Evolutionary conservation across 2,888 invertebrate genomes (phyloP).

Genomic region (Antitype chi): DNA sequence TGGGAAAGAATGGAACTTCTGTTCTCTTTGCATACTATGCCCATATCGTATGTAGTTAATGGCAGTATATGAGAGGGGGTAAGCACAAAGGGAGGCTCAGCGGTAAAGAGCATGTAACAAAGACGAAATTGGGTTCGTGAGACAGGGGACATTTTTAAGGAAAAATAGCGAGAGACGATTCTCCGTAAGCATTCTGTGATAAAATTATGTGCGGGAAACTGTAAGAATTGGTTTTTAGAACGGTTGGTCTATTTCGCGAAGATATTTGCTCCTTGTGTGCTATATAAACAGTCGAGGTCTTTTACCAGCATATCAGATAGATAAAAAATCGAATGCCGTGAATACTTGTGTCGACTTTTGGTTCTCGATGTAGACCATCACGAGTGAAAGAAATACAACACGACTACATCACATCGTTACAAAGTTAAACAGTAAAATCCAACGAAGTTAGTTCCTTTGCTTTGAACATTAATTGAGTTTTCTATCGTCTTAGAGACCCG

Average conservation of each 20-base stretch:
- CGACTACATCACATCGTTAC: not conserved
- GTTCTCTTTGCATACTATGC: not conserved
- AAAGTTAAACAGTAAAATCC: conserved; percentile 15
- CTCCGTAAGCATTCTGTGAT: conserved; percentile 35
- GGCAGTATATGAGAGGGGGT: conserved; percentile 30
- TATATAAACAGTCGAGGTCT: not conserved
- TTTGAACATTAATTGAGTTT: conserved; percentile 38
- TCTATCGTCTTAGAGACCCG: conserved; percentile 30
- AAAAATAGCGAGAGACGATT: conserved; percentile 36
- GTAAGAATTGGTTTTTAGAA: conserved; percentile 17
- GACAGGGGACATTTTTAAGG: conserved; percentile 40
- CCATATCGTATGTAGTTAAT: conserved; percentile 38
- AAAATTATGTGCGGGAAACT: conserved; percentile 37
- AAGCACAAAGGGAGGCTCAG: conserved; percentile 47
- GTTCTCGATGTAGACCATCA: not conserved
- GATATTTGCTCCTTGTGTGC: not conserved
- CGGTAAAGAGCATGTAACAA: conserved; percentile 31
- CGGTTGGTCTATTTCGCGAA: not conserved
- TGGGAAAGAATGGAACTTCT: conserved; percentile 15
- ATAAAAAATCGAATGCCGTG: not conserved
- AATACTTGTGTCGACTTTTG: not conserved
- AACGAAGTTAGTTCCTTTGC: not conserved
- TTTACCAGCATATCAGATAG: not conserved
- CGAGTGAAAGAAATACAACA: conserved; percentile 1
- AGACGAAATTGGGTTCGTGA: conserved; percentile 45